A percentile compares a stretch with the other conserved stretches of the same genome.
Evolutionary conservation across 2,113 vertebrate genomes (phyloP).

Genomic region (Alectura lathami): DNA sequence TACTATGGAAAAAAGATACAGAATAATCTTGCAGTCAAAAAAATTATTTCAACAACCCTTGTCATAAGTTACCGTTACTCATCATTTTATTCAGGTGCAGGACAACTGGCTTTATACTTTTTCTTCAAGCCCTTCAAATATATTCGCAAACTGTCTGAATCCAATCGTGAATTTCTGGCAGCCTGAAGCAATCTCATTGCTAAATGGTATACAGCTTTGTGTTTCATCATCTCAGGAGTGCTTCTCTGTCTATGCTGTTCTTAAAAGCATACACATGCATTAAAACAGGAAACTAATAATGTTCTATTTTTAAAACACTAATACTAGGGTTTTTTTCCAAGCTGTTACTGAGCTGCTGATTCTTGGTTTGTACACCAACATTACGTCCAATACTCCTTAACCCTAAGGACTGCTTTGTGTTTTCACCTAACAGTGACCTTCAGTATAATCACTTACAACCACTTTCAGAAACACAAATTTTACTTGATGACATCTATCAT

Average conservation of each 20-base stretch:
- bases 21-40: not conserved
- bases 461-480: not conserved
- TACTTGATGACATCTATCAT: not conserved
- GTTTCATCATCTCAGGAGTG: conserved; percentile 80
- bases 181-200: conserved; percentile 87
- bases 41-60: not conserved
- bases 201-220: conserved; percentile 85
- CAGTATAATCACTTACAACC: not conserved
- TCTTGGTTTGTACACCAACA: not conserved
- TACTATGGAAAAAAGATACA: not conserved
- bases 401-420: not conserved
- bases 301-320: not conserved
- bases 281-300: not conserved
- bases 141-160: conserved; percentile 84
- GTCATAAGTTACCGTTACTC: not conserved
- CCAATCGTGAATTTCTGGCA: conserved; percentile 90
- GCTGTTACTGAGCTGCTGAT: not conserved
- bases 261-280: conserved; percentile 47
- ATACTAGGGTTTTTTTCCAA: not conserved
- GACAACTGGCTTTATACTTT: conserved; percentile 81
- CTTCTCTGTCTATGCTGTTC: conserved; percentile 83
- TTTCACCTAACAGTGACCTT: not conserved
- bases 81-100: conserved; percentile 7
- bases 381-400: not conserved
- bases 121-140: conserved; percentile 89